Conservation (phyloP, 2,797 vertebrate genomes). For the Pangasius djambal region DNA sequence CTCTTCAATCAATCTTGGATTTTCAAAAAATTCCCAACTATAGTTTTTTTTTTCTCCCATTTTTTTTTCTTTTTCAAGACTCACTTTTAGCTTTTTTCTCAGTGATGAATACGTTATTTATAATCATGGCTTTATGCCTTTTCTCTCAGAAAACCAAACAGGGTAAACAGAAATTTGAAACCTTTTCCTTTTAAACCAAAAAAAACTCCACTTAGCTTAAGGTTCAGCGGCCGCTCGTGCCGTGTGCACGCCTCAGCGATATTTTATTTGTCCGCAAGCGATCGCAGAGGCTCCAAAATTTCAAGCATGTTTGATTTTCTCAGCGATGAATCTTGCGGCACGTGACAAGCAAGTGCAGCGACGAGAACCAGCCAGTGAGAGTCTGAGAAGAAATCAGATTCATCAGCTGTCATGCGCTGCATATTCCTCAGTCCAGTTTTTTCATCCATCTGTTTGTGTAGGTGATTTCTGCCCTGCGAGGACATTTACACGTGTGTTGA, state of each 20-base stretch:
- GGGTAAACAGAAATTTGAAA: neutral
- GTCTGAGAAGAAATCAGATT: too few species aligned
- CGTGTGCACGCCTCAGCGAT: too few species aligned
- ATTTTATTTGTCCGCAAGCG: too few species aligned
- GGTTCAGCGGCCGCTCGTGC: neutral
- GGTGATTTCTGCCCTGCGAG: neutral
- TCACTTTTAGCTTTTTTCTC: neutral
- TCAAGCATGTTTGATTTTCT: neutral
- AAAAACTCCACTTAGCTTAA: neutral
- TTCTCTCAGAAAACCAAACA: neutral
- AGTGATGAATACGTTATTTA: neutral
- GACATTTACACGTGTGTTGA: neutral
- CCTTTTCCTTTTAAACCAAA: neutral
- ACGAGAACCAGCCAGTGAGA: too few species aligned
- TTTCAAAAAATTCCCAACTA: too few species aligned
- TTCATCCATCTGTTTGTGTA: neutral
- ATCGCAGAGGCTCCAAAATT: too few species aligned
- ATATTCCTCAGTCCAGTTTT: neutral
- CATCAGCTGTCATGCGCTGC: too few species aligned
- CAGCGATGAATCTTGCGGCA: neutral
- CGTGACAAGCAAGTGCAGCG: too few species aligned
- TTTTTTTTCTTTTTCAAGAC: neutral
- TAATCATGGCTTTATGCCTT: neutral
- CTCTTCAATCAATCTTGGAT: too few species aligned
- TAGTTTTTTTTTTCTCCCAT: too few species aligned